Evolutionary conservation across 2,113 vertebrate species (phyloP).

Genomic region (Muntiacus reevesi): DNA sequence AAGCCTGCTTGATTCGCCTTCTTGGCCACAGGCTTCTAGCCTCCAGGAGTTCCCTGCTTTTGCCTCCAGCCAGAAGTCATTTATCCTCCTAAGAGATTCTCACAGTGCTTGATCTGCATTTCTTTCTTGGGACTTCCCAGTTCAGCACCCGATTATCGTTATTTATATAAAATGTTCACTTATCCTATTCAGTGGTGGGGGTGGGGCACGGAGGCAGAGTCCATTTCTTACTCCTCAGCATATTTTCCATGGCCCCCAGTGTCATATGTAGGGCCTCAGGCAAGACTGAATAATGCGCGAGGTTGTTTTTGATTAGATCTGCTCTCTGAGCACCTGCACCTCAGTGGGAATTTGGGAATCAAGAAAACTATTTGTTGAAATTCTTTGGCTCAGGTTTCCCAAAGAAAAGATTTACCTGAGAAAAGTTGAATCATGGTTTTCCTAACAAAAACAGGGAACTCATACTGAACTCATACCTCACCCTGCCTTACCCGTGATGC

Average conservation of each 20-base stretch:
- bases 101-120: background rate
- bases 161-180: background rate
- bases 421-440: background rate
- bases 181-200: background rate
- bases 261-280: background rate
- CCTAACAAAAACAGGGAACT: background rate
- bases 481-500: rapidly evolving
- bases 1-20: background rate
- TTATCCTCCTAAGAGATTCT: background rate
- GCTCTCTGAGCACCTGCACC: background rate
- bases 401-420: background rate
- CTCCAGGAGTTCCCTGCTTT: background rate
- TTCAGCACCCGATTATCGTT: background rate
- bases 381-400: background rate
- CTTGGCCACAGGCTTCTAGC: background rate
- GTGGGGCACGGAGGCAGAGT: background rate
- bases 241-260: background rate
- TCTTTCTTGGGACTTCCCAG: background rate
- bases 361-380: background rate
- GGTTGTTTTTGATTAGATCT: background rate
- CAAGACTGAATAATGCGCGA: background rate
- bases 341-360: background rate
- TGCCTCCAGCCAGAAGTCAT: conserved; percentile 4
- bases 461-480: no score
- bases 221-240: background rate